Percentiles rank a stretch among this genome's conserved stretches.
phyloP scores from a whole-genome alignment of 2,888 invertebrate genomes.

The Ophion ventricosus region DNA sequence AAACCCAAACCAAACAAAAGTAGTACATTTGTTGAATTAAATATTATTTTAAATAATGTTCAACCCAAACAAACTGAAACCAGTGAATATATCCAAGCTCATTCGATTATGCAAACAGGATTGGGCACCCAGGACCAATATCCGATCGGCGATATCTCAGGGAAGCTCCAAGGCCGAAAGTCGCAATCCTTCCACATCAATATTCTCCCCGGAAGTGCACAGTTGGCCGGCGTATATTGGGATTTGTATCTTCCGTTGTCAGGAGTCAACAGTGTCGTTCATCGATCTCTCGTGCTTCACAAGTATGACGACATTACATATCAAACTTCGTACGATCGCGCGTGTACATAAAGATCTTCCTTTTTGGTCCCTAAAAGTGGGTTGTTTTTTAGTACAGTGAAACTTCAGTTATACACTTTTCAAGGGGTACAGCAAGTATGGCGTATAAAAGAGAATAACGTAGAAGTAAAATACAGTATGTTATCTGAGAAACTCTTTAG shows the following conservation, averaged over 20 bases:
- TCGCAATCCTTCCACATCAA: constrained; percentile 88
- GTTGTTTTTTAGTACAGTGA: neutral
- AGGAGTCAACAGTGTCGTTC: constrained; percentile 91
- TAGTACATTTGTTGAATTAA: too few species aligned
- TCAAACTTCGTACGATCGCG: constrained; percentile 63
- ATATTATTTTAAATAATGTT: too few species aligned
- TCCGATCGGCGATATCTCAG: constrained; percentile 94
- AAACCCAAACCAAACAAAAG: too few species aligned
- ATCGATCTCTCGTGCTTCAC: constrained; percentile 91
- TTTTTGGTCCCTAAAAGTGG: neutral
- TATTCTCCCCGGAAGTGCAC: constrained; percentile 89
- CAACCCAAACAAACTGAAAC: neutral
- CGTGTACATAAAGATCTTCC: neutral
- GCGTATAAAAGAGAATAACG: too few species aligned
- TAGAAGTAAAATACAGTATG: too few species aligned
- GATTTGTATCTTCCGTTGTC: constrained; percentile 94
- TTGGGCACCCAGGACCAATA: constrained; percentile 95
- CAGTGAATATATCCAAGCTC: neutral
- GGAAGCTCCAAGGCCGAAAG: constrained; percentile 91
- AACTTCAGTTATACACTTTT: too few species aligned
- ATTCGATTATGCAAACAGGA: constrained; percentile 78
- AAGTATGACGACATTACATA: constrained; percentile 84
- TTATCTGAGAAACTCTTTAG: too few species aligned
- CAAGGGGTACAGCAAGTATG: too few species aligned
- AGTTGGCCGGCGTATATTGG: constrained; percentile 90